phyloP scores from a whole-genome alignment of 2,888 invertebrate genomes.

The Spialia ferax region DNA sequence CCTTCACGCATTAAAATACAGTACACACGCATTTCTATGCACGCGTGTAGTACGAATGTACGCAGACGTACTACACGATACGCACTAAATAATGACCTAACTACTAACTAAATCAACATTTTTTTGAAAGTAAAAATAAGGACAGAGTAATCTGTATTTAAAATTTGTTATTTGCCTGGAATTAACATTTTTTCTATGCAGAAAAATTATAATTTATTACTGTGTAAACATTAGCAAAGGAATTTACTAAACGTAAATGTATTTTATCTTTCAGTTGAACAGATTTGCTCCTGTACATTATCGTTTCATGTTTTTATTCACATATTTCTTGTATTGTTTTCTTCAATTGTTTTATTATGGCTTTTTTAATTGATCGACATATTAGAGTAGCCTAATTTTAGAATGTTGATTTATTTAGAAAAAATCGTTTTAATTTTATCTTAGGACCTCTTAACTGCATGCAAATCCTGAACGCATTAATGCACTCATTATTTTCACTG shows the following conservation, averaged over 20 bases:
- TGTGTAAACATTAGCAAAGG: background rate
- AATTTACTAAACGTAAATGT: conserved; percentile 1
- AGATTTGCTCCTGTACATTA: conserved; percentile 33
- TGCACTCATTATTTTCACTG: conserved; percentile 36
- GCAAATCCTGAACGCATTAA: conserved; percentile 38
- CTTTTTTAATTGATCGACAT: conserved; percentile 8
- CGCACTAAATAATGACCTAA: no score
- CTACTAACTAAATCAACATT: no score
- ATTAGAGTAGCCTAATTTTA: conserved; percentile 14
- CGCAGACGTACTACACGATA: no score
- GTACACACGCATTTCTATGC: no score
- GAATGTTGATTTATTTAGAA: conserved; percentile 26
- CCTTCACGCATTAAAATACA: background rate
- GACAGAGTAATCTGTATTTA: background rate
- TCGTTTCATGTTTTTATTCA: conserved; percentile 14
- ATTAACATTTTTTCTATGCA: no score
- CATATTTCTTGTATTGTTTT: conserved; percentile 11
- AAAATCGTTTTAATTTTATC: conserved; percentile 7
- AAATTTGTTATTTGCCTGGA: no score
- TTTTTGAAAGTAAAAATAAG: no score
- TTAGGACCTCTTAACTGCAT: conserved; percentile 26
- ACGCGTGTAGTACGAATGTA: no score
- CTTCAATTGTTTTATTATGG: conserved; percentile 9
- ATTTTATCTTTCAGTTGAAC: conserved; percentile 25
- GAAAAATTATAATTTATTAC: background rate